Evolutionary conservation across 2,113 vertebrate species (phyloP).

Genomic region (Macquaria ambigua): DNA sequence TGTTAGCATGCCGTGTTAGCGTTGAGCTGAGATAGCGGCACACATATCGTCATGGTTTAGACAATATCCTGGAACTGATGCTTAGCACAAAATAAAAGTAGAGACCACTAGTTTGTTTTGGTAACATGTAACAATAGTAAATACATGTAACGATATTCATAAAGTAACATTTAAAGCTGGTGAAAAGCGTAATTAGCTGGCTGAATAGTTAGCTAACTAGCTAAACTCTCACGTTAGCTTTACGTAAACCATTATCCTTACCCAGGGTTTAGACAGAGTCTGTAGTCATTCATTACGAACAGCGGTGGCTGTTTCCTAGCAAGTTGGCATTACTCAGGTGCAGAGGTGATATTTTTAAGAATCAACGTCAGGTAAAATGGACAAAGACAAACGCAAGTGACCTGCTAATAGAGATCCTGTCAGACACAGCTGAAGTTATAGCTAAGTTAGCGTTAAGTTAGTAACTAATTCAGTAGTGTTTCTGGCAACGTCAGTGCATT

Average conservation of each 20-base stretch:
- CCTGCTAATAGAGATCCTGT: background rate
- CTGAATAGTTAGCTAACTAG: background rate
- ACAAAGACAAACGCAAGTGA: background rate
- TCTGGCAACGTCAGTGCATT: background rate
- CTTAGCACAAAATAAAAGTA: background rate
- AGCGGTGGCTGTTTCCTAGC: too few species aligned
- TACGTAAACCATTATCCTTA: background rate
- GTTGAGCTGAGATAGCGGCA: conserved; percentile 63
- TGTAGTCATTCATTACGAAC: conserved; percentile 30
- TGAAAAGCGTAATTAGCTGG: background rate
- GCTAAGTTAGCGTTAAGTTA: background rate
- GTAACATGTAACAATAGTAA: fast-evolving
- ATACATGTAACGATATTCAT: fast-evolving
- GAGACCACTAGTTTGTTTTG: fast-evolving
- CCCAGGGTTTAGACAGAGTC: conserved; percentile 41
- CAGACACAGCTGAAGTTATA: background rate
- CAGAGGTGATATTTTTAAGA: background rate
- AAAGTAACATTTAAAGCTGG: fast-evolving
- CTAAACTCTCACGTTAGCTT: background rate
- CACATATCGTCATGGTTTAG: conserved; percentile 17
- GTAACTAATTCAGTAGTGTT: too few species aligned
- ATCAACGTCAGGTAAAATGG: background rate
- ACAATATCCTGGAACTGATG: conserved; percentile 47
- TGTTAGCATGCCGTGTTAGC: conserved; percentile 71
- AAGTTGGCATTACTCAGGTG: background rate